These are phyloP conservation scores for Pseudois nayaur DNA, from an alignment of 2,113 vertebrate species.

Conservation along the genomic window DNA sequence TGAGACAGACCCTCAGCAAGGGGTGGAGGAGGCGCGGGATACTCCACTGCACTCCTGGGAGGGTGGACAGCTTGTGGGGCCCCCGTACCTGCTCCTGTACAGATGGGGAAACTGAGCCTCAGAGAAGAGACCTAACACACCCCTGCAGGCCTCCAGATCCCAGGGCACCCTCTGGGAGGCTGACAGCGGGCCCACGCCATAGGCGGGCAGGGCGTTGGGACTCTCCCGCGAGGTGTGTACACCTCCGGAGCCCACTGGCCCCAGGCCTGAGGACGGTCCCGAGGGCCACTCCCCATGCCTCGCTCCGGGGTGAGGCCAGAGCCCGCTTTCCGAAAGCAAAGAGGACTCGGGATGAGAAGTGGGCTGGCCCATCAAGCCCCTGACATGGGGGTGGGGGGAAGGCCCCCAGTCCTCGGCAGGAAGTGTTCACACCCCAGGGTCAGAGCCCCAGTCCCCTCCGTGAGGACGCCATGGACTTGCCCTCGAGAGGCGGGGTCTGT, in stretches of 20 bases:
- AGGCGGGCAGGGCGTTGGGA: neutral
- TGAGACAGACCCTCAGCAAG: neutral
- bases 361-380: neutral
- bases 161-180: rapidly evolving
- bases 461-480: rapidly evolving
- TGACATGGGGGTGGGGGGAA: neutral
- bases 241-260: neutral
- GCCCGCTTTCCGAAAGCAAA: neutral
- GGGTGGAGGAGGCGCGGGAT: neutral
- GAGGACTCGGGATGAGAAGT: neutral
- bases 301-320: neutral
- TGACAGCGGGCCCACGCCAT: neutral
- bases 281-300: neutral
- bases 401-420: neutral
- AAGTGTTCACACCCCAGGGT: neutral
- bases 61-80: neutral
- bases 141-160: neutral
- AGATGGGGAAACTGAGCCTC: neutral
- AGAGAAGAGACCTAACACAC: neutral
- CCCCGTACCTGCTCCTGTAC: neutral
- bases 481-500: neutral
- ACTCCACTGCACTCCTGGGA: neutral
- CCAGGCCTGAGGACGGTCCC: neutral
- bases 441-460: neutral
- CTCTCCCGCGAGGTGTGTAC: too few relatives aligned